Conservation (phyloP, 2,113 vertebrate species). For the Oncorhynchus gorbuscha region DNA sequence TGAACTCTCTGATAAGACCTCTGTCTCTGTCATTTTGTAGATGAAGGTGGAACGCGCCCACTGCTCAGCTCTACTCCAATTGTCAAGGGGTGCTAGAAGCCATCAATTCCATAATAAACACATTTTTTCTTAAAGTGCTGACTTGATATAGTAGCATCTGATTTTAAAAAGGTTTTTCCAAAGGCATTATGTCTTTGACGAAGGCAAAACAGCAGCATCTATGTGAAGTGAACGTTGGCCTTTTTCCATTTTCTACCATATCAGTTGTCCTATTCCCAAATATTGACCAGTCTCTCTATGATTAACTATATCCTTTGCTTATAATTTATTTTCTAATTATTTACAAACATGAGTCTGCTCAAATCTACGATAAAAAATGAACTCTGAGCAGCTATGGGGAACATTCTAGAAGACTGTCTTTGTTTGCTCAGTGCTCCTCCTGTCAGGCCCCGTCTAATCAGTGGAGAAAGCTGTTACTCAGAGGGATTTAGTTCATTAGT, state of each 20-base stretch:
- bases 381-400: conserved; percentile 5
- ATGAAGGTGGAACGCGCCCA: no score
- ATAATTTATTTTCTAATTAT: background rate
- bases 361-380: background rate
- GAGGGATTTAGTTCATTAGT: conserved; percentile 49
- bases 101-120: no score
- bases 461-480: background rate
- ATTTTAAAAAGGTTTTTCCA: no score
- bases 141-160: no score
- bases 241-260: background rate
- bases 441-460: background rate
- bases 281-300: no score
- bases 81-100: no score
- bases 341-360: background rate
- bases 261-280: background rate
- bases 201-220: no score
- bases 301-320: background rate
- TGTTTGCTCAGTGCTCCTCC: no score
- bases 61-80: no score
- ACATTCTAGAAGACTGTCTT: conserved; percentile 4
- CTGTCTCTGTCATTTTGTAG: background rate
- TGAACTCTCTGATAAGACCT: background rate
- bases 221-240: no score
- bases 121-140: no score
- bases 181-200: no score